phyloP scores from a whole-genome alignment of 2,113 vertebrate species.

The Scomber scombrus region DNA sequence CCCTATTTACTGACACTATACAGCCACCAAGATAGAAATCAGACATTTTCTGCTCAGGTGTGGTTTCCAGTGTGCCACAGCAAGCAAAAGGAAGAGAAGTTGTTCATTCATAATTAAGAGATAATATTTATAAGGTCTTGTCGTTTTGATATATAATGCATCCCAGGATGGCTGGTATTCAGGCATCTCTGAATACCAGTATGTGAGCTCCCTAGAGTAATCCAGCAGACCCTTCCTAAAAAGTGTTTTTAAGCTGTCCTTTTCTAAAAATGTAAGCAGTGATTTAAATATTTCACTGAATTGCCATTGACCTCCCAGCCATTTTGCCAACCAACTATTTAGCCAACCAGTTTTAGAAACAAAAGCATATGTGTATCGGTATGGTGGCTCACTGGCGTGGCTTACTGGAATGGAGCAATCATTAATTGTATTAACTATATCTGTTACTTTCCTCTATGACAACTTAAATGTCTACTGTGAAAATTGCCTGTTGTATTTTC shows the following conservation, averaged over 20 bases:
- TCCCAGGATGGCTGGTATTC: slow-evolving; percentile 47
- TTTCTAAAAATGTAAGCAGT: slow-evolving; percentile 30
- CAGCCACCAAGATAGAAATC: slow-evolving; percentile 32
- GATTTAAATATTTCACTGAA: slow-evolving; percentile 44
- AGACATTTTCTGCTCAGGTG: slow-evolving; percentile 35
- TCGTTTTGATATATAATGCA: slow-evolving; percentile 64
- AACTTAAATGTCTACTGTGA: slow-evolving; percentile 6
- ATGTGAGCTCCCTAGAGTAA: slow-evolving; percentile 36
- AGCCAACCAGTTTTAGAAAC: not conserved
- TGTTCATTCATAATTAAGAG: slow-evolving; percentile 71
- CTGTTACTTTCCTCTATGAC: not conserved
- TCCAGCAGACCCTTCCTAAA: slow-evolving; percentile 31
- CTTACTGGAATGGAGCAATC: not conserved
- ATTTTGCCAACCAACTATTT: slow-evolving; percentile 24
- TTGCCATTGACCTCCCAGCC: slow-evolving; percentile 29
- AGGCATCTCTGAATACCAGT: slow-evolving; percentile 13
- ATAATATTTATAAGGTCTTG: slow-evolving; percentile 56
- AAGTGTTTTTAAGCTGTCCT: slow-evolving; percentile 45
- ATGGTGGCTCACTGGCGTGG: not conserved
- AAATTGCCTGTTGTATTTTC: not conserved
- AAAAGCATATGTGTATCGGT: slow-evolving; percentile 6
- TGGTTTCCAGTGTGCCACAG: slow-evolving; percentile 38
- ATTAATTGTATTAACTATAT: slow-evolving; percentile 2
- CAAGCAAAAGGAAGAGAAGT: slow-evolving; percentile 35
- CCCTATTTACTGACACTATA: slow-evolving; percentile 1